Evolutionary conservation across 2,888 invertebrate genomes (phyloP).

Genomic region (Drosophila diplacantha): DNA sequence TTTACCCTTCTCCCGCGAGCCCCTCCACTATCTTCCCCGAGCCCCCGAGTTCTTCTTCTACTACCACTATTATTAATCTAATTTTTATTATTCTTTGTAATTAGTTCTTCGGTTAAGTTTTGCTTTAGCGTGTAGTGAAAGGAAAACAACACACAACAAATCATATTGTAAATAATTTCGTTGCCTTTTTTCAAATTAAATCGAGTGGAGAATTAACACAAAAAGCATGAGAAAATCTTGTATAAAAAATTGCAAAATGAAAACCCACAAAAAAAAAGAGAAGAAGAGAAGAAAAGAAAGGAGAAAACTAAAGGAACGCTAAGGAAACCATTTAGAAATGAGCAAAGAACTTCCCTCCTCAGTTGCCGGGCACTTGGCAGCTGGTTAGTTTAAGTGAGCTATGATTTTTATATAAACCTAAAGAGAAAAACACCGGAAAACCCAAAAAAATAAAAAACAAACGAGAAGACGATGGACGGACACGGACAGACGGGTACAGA

Average conservation of each 20-base stretch:
- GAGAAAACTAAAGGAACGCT: constrained; percentile 33
- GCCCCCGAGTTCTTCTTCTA: constrained; percentile 4
- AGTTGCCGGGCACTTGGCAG: constrained; percentile 63
- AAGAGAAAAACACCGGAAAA: constrained; percentile 26
- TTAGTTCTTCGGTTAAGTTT: constrained; percentile 45
- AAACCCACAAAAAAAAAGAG: constrained; percentile 30
- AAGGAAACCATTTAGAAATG: constrained; percentile 61
- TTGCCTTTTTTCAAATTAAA: constrained; percentile 50
- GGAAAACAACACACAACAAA: constrained; percentile 34
- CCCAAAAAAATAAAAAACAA: constrained; percentile 14
- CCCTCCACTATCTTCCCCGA: constrained; percentile 7
- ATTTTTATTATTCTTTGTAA: constrained; percentile 37
- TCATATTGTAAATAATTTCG: constrained; percentile 69
- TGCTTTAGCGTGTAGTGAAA: constrained; percentile 39
- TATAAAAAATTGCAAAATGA: constrained; percentile 39
- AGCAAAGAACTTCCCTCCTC: constrained; percentile 71
- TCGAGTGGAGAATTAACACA: constrained; percentile 31
- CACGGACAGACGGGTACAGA: constrained; percentile 2
- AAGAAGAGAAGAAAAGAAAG: constrained; percentile 12
- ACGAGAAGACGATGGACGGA: not conserved
- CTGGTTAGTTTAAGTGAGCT: constrained; percentile 66
- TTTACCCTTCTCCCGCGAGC: constrained; percentile 18
- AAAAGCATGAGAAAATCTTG: constrained; percentile 35
- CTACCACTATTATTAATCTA: constrained; percentile 14
- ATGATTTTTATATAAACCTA: constrained; percentile 59